phyloP scores from a whole-genome alignment of 2,888 invertebrate genomes.

The Marasmarcha lunaedactyla region DNA sequence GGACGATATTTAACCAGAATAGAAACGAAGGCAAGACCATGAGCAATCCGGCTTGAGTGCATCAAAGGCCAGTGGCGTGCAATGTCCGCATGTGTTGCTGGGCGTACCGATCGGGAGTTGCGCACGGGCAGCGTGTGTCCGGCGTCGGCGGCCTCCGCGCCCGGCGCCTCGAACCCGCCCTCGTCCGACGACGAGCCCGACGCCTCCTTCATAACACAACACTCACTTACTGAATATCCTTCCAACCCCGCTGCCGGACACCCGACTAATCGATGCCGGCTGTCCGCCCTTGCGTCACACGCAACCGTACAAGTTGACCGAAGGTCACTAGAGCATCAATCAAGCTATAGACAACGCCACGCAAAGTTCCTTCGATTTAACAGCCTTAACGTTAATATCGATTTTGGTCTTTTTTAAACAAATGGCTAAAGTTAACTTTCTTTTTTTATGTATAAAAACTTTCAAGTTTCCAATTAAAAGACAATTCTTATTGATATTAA shows the following conservation, averaged over 20 bases:
- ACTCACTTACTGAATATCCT: conserved; percentile 35
- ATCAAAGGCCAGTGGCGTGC: conserved; percentile 14
- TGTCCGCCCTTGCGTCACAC: conserved; percentile 36
- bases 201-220: conserved; percentile 50
- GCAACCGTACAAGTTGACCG: conserved; percentile 28
- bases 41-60: too few relatives aligned
- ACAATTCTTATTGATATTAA: too few relatives aligned
- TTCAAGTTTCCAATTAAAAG: too few relatives aligned
- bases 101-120: conserved; percentile 61
- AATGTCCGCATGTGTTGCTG: conserved; percentile 24
- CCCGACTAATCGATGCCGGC: conserved; percentile 42
- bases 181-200: conserved; percentile 68
- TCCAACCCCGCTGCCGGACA: not conserved
- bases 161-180: conserved; percentile 60
- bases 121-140: conserved; percentile 68
- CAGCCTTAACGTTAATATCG: too few relatives aligned
- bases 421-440: too few relatives aligned
- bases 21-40: too few relatives aligned
- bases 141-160: conserved; percentile 43
- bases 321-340: conserved; percentile 48
- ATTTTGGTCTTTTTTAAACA: too few relatives aligned
- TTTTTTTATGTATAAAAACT: too few relatives aligned
- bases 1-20: too few relatives aligned
- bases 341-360: conserved; percentile 19
- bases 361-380: not conserved